Percentiles rank a stretch among this genome's conserved stretches.
These are phyloP conservation scores for Dascillus cervinus DNA, from an alignment of 2,888 invertebrate species.

Conservation along the genomic window DNA sequence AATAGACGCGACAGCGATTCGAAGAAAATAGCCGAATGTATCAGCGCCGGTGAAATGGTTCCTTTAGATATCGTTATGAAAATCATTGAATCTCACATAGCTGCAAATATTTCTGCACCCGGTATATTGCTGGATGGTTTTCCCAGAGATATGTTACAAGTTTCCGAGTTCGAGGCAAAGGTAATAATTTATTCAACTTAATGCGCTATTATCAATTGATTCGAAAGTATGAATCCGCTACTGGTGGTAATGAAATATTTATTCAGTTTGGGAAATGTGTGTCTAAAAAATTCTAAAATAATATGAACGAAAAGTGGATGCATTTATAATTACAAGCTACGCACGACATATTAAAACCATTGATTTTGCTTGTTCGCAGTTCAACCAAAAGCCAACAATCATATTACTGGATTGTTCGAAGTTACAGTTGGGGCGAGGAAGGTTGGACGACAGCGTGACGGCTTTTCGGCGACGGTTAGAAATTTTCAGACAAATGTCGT, in stretches of 20 bases:
- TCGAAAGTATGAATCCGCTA: too few species aligned
- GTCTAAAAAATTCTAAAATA: too few species aligned
- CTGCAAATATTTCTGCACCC: constrained; percentile 50
- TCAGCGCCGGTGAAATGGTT: constrained; percentile 75
- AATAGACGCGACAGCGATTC: constrained; percentile 32
- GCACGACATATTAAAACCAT: too few species aligned
- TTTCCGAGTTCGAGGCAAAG: constrained; percentile 80
- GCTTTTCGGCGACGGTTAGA: constrained; percentile 78
- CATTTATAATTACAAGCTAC: too few species aligned
- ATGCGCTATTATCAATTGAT: too few species aligned
- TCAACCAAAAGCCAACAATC: constrained; percentile 67
- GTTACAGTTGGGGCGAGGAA: constrained; percentile 73
- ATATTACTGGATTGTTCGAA: constrained; percentile 88
- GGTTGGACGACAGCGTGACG: constrained; percentile 79
- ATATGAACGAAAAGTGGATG: too few species aligned
- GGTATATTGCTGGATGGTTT: constrained; percentile 93
- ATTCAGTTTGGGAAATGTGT: too few species aligned
- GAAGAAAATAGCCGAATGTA: constrained; percentile 53
- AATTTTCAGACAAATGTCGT: constrained; percentile 76
- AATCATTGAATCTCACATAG: constrained; percentile 63
- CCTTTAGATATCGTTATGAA: constrained; percentile 70
- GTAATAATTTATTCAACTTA: too few species aligned
- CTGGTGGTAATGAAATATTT: too few species aligned
- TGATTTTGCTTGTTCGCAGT: constrained; percentile 47
- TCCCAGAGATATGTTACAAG: constrained; percentile 85